Percentiles rank a stretch among this genome's conserved stretches.
Evolutionary conservation across 2,113 vertebrate genomes (phyloP).

Genomic region (Motacilla alba): DNA sequence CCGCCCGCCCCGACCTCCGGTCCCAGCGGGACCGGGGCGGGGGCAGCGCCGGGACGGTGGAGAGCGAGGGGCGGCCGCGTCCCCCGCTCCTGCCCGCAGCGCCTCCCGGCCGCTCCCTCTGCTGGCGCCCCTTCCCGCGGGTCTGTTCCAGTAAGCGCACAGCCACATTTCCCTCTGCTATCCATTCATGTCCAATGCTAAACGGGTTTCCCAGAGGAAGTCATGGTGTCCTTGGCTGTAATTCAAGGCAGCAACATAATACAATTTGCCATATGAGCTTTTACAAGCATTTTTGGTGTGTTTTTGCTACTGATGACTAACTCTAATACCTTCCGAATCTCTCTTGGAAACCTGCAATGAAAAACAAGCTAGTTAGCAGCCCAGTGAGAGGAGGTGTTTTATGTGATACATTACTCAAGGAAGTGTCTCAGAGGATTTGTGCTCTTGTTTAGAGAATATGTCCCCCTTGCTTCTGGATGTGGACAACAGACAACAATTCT

Average conservation of each 20-base stretch:
- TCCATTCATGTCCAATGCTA: rapidly evolving
- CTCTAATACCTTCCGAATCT: not conserved
- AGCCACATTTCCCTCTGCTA: not conserved
- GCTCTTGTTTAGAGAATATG: not conserved
- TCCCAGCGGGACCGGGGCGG: not conserved
- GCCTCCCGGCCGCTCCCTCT: not conserved
- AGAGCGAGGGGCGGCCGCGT: not conserved
- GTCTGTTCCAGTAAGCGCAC: not conserved
- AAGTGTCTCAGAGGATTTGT: not conserved
- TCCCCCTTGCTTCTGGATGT: not conserved
- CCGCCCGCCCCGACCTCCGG: not conserved
- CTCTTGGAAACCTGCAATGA: not conserved
- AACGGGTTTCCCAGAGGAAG: not conserved
- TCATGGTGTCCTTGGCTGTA: not conserved
- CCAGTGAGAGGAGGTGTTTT: not conserved
- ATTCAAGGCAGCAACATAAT: not conserved
- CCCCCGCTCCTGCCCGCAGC: not conserved
- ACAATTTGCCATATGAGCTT: not conserved
- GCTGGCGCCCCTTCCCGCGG: not conserved
- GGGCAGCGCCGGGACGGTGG: not conserved
- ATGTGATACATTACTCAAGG: too few species aligned
- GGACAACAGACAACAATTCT: not conserved
- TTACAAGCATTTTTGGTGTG: not conserved
- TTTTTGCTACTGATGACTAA: not conserved
- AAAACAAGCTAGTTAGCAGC: not conserved